Evolutionary conservation across 2,888 invertebrate species (phyloP), one percentile per base, ranked within the genome.

Genomic region (Tipula unca): DNA sequence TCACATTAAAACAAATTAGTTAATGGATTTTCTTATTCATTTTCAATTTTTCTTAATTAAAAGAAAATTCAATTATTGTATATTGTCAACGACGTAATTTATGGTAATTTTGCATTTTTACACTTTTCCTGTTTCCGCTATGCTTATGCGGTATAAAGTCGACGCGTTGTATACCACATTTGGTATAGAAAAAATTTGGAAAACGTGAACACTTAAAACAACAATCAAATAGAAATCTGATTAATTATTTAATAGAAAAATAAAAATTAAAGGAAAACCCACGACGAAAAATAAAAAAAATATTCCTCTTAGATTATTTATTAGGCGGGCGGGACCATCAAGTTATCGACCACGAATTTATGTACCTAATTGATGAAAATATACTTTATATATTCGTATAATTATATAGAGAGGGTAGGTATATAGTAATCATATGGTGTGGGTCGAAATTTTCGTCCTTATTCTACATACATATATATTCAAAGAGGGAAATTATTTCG

Each of bases 161-260:
- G 25, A 13, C 10, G 2, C 25, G 25, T 25, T 48, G 32, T 32
- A 32, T 32, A 6, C 48, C n/a, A 69, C 10, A 69, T 69, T 69
- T 69, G 4, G 10, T 25, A 69, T 25, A 25, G 10, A 69, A 32
- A 32, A 82, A 82, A 29, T 10, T 82, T 32, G 83, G 25, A 69
- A 69, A 69, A 69, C 83, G 83, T 83, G 35, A 83, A 83, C 83
- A 83, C 83, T 83, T 83, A 83, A 83, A 83, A 83, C n/a, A 83
- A 83, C 83, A 83, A 32, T 32, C 32, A 83, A 32, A 83, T 32
- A 14, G 35, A 17, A 83, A 29, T 83, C 83, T 83, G 83, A 83
- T 83, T 83, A 83, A 83, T 83, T 83, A 83, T 83, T 83, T 83
- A 83, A 83, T 83, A 17, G 83, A 83, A 32, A 82, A 32, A 69